Evolutionary conservation across 1,140 invertebrate species (phyloP).

Genomic region (Scaptomyza montana): DNA sequence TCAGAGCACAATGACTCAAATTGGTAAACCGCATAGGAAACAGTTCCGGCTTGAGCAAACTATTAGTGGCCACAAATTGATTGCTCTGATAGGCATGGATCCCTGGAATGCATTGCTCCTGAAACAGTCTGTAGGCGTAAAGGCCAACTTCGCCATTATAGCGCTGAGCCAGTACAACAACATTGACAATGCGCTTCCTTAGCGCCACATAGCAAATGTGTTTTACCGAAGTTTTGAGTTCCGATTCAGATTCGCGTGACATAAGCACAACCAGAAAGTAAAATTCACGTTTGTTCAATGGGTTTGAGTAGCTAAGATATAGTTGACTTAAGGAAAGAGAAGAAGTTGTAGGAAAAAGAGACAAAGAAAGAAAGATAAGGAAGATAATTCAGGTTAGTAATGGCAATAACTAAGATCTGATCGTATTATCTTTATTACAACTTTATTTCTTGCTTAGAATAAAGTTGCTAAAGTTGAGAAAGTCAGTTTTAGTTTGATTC

Average conservation of each 20-base stretch:
- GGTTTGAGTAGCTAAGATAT: slow-evolving; percentile 19
- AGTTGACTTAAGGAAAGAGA: slow-evolving; percentile 22
- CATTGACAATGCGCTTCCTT: slow-evolving; percentile 31
- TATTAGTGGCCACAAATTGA: slow-evolving; percentile 11
- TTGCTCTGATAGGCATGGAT: slow-evolving; percentile 36
- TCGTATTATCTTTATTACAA: too few relatives aligned
- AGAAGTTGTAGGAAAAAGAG: too few relatives aligned
- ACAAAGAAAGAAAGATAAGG: too few relatives aligned
- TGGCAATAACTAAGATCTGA: too few relatives aligned
- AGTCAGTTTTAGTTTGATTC: too few relatives aligned
- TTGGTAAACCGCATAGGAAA: slow-evolving; percentile 43
- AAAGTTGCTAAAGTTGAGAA: too few relatives aligned
- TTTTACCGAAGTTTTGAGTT: background rate
- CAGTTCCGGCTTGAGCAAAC: slow-evolving; percentile 6
- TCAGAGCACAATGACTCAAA: slow-evolving; percentile 40
- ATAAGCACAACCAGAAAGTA: slow-evolving; percentile 57
- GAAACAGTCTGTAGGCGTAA: slow-evolving; percentile 50
- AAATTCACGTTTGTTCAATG: slow-evolving; percentile 45
- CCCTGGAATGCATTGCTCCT: slow-evolving; percentile 23
- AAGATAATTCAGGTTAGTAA: background rate
- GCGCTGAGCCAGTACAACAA: slow-evolving; percentile 47
- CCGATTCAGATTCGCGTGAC: background rate
- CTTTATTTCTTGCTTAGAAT: too few relatives aligned
- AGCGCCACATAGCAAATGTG: slow-evolving; percentile 31
- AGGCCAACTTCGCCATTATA: slow-evolving; percentile 25